Evolutionary conservation across 2,888 invertebrate species (phyloP).

Genomic region (Orchesellides sinensis): DNA sequence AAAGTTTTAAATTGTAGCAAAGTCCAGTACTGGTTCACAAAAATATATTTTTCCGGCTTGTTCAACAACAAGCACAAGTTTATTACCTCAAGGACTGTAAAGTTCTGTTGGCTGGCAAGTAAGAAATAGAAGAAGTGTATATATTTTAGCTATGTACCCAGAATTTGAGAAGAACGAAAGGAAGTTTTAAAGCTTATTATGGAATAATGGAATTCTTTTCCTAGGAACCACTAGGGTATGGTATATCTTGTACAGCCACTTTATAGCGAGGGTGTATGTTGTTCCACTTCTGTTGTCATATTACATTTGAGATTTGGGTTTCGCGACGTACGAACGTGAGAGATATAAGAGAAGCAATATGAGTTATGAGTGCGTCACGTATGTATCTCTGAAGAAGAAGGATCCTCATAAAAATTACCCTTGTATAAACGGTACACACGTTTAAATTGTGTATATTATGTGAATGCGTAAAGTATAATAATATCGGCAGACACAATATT

Average conservation of each 20-base stretch:
- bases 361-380: background rate
- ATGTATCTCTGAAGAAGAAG: slow-evolving; percentile 32
- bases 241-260: background rate
- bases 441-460: background rate
- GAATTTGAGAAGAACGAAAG: slow-evolving; percentile 29
- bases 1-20: background rate
- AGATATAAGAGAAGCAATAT: background rate
- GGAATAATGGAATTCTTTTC: slow-evolving; percentile 47
- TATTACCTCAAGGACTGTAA: slow-evolving; percentile 44
- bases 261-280: too few relatives aligned
- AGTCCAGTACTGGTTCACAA: too few relatives aligned
- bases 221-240: background rate
- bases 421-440: background rate
- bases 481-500: background rate
- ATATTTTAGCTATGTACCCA: background rate
- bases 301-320: background rate
- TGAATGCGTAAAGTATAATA: background rate
- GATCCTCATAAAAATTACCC: background rate
- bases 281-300: too few relatives aligned
- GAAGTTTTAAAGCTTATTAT: slow-evolving; percentile 37
- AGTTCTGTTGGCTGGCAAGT: slow-evolving; percentile 11
- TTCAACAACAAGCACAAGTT: slow-evolving; percentile 28
- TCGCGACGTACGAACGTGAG: background rate
- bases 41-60: background rate
- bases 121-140: background rate